These are phyloP conservation scores for Mormyrus proboscirostris DNA, from an alignment of 2,797 vertebrate species.

Conservation along the genomic window DNA sequence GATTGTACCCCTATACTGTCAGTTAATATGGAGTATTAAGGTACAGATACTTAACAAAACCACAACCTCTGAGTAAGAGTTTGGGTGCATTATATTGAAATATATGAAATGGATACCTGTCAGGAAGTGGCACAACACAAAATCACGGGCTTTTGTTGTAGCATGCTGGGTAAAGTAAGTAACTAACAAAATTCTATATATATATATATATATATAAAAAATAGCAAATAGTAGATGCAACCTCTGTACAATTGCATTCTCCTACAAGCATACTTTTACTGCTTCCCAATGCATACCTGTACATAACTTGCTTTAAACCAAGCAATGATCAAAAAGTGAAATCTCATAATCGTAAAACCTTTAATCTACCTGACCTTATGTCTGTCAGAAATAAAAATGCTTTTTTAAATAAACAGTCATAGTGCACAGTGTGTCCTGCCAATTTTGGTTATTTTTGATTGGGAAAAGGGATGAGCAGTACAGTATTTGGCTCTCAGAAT, in stretches of 20 bases:
- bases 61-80: background rate
- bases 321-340: slow-evolving; percentile 37
- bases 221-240: background rate
- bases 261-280: slow-evolving; percentile 28
- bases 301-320: slow-evolving; percentile 25
- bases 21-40: background rate
- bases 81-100: background rate
- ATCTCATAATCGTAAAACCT: slow-evolving; percentile 29
- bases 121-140: background rate
- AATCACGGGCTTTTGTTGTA: background rate
- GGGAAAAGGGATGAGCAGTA: background rate
- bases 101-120: background rate
- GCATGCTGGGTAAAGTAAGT: background rate
- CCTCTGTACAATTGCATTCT: slow-evolving; percentile 23
- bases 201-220: background rate
- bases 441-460: slow-evolving; percentile 47
- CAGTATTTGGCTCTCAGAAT: background rate
- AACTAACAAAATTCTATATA: background rate
- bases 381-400: slow-evolving; percentile 47
- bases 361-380: slow-evolving; percentile 45
- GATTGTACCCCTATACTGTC: background rate
- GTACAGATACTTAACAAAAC: background rate
- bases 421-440: slow-evolving; percentile 29
- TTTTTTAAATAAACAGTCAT: slow-evolving; percentile 44
- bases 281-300: slow-evolving; percentile 32